A percentile compares a stretch with the other conserved stretches of the same genome.
These are phyloP conservation scores for Pyrocephalus nanus DNA, from an alignment of 2,797 vertebrate species.

Conservation along the genomic window DNA sequence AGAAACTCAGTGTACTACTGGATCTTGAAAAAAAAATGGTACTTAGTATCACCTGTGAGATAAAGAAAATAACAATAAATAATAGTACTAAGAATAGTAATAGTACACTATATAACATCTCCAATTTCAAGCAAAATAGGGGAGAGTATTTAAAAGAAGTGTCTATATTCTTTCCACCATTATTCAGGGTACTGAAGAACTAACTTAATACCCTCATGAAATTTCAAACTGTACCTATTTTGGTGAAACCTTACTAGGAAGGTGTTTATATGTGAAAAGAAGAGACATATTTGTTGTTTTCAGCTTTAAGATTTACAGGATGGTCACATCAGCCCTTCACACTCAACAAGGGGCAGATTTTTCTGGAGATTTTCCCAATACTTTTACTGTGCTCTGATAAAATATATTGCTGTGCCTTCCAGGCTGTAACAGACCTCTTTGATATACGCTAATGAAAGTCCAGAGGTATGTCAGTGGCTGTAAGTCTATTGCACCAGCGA, in stretches of 20 bases:
- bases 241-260: neutral
- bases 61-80: neutral
- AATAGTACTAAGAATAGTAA: neutral
- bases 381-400: neutral
- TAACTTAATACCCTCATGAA: neutral
- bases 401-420: neutral
- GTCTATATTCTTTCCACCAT: neutral
- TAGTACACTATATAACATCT: neutral
- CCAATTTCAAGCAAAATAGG: neutral
- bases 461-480: neutral
- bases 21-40: neutral
- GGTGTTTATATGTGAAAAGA: neutral
- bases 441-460: neutral
- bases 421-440: neutral
- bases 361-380: neutral
- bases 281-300: neutral
- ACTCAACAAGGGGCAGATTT: neutral
- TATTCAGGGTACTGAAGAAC: neutral
- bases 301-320: neutral
- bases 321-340: neutral
- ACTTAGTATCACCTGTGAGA: neutral
- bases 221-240: neutral
- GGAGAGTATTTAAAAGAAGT: neutral
- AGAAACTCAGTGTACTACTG: neutral
- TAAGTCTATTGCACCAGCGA: neutral